Percentiles rank a stretch among this genome's conserved stretches.
phyloP scores from a whole-genome alignment of 2,888 invertebrate genomes.

The Microplitis deprimator region DNA sequence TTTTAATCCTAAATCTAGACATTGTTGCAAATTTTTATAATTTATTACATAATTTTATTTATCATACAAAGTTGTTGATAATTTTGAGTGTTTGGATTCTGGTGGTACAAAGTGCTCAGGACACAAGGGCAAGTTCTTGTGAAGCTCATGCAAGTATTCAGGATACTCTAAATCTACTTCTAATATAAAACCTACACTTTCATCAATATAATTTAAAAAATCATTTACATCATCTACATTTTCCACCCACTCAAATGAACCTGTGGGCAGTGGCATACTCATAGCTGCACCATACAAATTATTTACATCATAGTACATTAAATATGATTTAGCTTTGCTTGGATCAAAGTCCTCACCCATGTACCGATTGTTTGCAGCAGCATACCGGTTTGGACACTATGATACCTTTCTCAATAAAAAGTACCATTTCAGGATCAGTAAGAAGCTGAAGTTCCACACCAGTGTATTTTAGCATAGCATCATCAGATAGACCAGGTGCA shows the following conservation, averaged over 20 bases:
- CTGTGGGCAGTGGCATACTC: constrained; percentile 54
- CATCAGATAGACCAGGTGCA: constrained; percentile 43
- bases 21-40: constrained; percentile 60
- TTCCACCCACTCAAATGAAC: constrained; percentile 58
- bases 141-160: constrained; percentile 57
- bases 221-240: constrained; percentile 7
- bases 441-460: constrained; percentile 29
- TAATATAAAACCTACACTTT: constrained; percentile 20
- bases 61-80: constrained; percentile 12
- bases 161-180: constrained; percentile 53
- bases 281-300: constrained; percentile 64
- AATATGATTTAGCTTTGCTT: no score
- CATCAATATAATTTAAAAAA: neutral
- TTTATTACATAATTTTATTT: constrained; percentile 57
- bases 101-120: no score
- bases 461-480: constrained; percentile 45
- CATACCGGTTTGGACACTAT: no score
- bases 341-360: no score
- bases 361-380: no score
- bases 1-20: constrained; percentile 51
- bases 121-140: constrained; percentile 59
- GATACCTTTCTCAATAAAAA: no score
- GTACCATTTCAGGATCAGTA: no score
- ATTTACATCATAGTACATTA: no score
- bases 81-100: constrained; percentile 49